Conservation (phyloP, 2,888 invertebrate genomes). For the Geotrupes spiniger region DNA sequence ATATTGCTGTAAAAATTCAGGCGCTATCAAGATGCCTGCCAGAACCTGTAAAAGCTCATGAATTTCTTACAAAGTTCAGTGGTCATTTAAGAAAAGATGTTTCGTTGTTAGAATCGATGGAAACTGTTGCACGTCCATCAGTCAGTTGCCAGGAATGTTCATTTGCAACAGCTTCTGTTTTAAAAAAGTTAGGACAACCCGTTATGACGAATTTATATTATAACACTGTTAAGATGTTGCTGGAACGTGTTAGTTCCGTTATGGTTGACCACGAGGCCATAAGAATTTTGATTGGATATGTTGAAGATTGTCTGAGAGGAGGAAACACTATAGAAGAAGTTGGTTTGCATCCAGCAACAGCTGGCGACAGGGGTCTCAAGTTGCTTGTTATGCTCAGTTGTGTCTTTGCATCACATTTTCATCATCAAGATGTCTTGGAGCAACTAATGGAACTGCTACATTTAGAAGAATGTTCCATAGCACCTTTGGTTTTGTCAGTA, state of each 20-base stretch:
- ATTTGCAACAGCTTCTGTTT: slow-evolving; percentile 79
- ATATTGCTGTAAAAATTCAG: slow-evolving; percentile 56
- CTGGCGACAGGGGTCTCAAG: slow-evolving; percentile 86
- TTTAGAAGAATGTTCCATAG: slow-evolving; percentile 76
- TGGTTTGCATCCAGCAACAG: slow-evolving; percentile 76
- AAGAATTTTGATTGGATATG: slow-evolving; percentile 61
- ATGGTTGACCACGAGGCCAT: slow-evolving; percentile 92
- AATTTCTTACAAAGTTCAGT: slow-evolving; percentile 82
- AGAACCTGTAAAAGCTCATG: slow-evolving; percentile 87
- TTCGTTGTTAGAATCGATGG: slow-evolving; percentile 73
- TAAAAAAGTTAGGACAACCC: slow-evolving; percentile 91
- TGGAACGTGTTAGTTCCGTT: slow-evolving; percentile 93
- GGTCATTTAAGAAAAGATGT: slow-evolving; percentile 72
- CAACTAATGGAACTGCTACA: slow-evolving; percentile 75
- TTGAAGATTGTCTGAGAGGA: slow-evolving; percentile 72
- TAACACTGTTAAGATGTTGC: slow-evolving; percentile 91
- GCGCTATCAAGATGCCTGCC: slow-evolving; percentile 80
- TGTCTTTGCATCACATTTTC: slow-evolving; percentile 91
- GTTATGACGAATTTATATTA: slow-evolving; percentile 95
- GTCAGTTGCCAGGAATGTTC: slow-evolving; percentile 94
- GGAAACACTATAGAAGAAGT: slow-evolving; percentile 69
- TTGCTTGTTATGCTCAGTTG: slow-evolving; percentile 85
- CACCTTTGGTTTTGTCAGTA: slow-evolving; percentile 78
- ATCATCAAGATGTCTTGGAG: slow-evolving; percentile 78
- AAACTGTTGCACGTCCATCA: slow-evolving; percentile 81